Percentiles rank a stretch among this genome's conserved stretches.
Conservation (phyloP, 2,113 vertebrate genomes). For the cat (Felis catus) region F.catus_Fca126_mat1.0 CM031425.1:22532001-22532500, state of each 20-base stretch:
- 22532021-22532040: neutral
- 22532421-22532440: neutral
- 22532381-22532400: neutral
- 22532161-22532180: neutral
- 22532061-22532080: neutral
- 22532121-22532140: neutral
- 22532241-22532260: conserved; percentile 67
- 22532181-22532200: conserved; percentile 38
- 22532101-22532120: neutral
- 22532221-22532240: conserved; percentile 67
- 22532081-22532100: neutral
- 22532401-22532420: neutral
- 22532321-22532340: neutral
- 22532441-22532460: neutral
- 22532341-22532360: conserved; percentile 63
- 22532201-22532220: conserved; percentile 74
- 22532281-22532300: conserved; percentile 29
- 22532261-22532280: conserved; percentile 53
- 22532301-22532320: conserved; percentile 55
- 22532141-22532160: neutral
- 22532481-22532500: neutral
- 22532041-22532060: fast-evolving
- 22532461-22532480: neutral
- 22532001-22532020: fast-evolving
- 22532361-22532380: neutral